phyloP scores from a whole-genome alignment of 2,113 vertebrate genomes.

The Zootoca vivipara region DNA sequence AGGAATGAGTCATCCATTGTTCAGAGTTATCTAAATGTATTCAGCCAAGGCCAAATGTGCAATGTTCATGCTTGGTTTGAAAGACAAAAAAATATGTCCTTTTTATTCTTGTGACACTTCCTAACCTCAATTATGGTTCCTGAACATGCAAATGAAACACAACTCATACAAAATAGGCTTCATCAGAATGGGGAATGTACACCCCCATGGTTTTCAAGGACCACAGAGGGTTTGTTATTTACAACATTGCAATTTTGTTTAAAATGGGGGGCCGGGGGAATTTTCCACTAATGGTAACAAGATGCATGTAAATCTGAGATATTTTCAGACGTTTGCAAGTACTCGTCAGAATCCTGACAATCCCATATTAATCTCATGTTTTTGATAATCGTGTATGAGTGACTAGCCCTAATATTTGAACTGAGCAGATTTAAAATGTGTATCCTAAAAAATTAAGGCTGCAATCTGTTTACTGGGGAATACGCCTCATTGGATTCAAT shows the following conservation, averaged over 20 bases:
- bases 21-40: constrained; percentile 44
- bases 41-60: constrained; percentile 25
- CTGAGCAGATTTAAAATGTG: background rate
- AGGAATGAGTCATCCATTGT: constrained; percentile 57
- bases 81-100: constrained; percentile 52
- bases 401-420: background rate
- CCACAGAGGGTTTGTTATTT: background rate
- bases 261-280: background rate
- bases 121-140: background rate
- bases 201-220: background rate
- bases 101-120: constrained; percentile 38
- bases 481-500: too few relatives aligned
- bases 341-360: background rate
- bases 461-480: too few relatives aligned
- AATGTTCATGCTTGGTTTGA: constrained; percentile 39
- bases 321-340: background rate
- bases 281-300: background rate
- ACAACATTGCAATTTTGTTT: background rate
- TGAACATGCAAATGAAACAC: background rate
- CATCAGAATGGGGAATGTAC: background rate
- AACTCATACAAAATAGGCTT: background rate
- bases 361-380: background rate
- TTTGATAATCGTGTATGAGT: background rate
- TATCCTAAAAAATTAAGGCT: background rate
- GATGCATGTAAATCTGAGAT: background rate